These are phyloP conservation scores for Parnassius smintheus DNA, from an alignment of 2,888 invertebrate species.

Conservation along the genomic window DNA sequence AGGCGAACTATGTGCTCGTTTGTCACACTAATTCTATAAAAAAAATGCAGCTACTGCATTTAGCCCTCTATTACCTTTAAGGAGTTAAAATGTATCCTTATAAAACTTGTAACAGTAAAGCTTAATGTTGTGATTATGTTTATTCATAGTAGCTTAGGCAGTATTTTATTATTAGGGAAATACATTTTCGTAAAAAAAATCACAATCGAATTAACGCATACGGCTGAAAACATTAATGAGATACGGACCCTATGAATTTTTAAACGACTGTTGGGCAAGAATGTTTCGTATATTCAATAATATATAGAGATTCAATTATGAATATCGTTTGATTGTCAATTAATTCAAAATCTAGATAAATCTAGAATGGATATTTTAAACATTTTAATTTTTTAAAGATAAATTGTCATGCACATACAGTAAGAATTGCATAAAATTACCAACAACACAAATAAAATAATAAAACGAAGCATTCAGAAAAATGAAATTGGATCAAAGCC, in stretches of 20 bases:
- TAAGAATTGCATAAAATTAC: not conserved
- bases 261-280: conserved; percentile 65
- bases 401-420: too few relatives aligned
- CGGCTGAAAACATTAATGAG: conserved; percentile 66
- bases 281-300: conserved; percentile 57
- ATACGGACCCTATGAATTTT: conserved; percentile 63
- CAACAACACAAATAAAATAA: not conserved
- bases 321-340: not conserved
- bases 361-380: too few relatives aligned
- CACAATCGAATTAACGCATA: conserved; percentile 49
- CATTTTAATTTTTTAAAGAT: too few relatives aligned
- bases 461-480: conserved; percentile 14
- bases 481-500: conserved; percentile 24
- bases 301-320: conserved; percentile 62
- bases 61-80: not conserved
- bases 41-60: not conserved
- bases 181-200: conserved; percentile 27
- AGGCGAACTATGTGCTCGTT: too few relatives aligned
- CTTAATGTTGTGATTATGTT: not conserved
- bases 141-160: not conserved
- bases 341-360: too few relatives aligned
- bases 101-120: too few relatives aligned
- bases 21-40: too few relatives aligned
- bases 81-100: not conserved
- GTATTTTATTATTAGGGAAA: not conserved